Evolutionary conservation across 2,888 invertebrate species (phyloP), one percentile per base, ranked within the genome.

Genomic region (Emesis furor): DNA sequence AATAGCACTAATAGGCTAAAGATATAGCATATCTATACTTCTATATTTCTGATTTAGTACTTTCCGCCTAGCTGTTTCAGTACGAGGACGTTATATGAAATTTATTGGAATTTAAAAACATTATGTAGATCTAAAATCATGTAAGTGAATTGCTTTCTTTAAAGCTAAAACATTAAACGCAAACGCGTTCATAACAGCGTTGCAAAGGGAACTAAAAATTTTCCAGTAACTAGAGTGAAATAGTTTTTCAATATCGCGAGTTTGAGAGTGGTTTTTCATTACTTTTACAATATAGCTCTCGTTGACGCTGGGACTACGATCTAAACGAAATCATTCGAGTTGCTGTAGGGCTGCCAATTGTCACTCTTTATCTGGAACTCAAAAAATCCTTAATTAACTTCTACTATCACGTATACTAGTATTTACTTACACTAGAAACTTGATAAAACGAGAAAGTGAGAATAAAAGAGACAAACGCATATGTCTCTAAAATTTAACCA

Each of bases 161-260:
- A 62, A 30, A 62, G 30, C 62, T 30, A 12, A 24, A 62, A 30
- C n/a, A 67, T 67, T 32, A 30, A 37, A 74, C 6, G 30, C 35
- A 73, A 73, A 73, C 59, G 17, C 65, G 32, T n/a, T 65, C 14
- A 73, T 30, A 55, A 74, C n/a, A 62, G 35, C 30, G 6, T 68
- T 69, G 76, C 37, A 68, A 78, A 69, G 39, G 30, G 32, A 80
- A 72, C 79, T 37, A 79, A 76, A 75, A 73, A 30, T 81, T 82
- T 83, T 79, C 77, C 75, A 80, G 62, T 68, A 74, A 75, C 72
- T 71, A 73, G 81, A 87, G 85, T 83, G 82, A 85, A 87, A 89
- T 89, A 89, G 88, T 89, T 90, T 85, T 88, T 84, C 87, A 90
- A 88, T 88, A 88, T 78, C 84, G 86, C 79, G 78, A 85, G 85